Evolutionary conservation across 2,113 vertebrate genomes (phyloP).

Genomic region (Gasterosteus aculeatus): DNA sequence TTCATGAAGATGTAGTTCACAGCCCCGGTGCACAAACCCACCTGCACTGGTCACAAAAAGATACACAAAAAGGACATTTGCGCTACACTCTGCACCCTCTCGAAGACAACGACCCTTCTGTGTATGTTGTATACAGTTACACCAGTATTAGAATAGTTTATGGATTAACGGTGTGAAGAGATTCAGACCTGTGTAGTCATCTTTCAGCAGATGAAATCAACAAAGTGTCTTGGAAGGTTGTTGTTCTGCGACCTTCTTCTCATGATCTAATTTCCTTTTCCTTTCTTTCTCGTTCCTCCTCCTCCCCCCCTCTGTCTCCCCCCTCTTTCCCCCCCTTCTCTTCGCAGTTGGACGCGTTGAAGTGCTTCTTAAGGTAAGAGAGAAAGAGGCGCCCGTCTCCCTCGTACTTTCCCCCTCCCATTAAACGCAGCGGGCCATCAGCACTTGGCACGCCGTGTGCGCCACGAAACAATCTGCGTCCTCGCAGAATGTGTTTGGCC

Average conservation of each 20-base stretch:
- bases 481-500: conserved; percentile 60
- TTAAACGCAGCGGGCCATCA: conserved; percentile 60
- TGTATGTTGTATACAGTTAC: neutral
- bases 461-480: conserved; percentile 64
- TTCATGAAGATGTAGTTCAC: neutral
- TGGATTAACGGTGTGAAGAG: neutral
- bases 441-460: conserved; percentile 52
- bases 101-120: no score
- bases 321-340: conserved; percentile 12
- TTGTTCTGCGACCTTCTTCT: conserved; percentile 16
- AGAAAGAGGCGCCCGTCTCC: conserved; percentile 59
- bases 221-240: conserved; percentile 50
- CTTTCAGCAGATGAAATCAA: conserved; percentile 11
- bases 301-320: neutral
- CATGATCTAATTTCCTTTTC: conserved; percentile 43
- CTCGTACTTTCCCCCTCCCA: conserved; percentile 42
- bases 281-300: conserved; percentile 1
- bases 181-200: neutral
- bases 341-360: conserved; percentile 65
- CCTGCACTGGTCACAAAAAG: neutral
- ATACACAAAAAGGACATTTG: neutral
- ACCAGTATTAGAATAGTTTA: neutral
- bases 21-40: conserved; percentile 4
- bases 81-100: neutral
- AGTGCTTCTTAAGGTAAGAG: conserved; percentile 76